A percentile compares a stretch with the other conserved stretches of the same genome.
Conservation (phyloP, 2,113 vertebrate species). For the Cinclus mexicanus region DNA sequence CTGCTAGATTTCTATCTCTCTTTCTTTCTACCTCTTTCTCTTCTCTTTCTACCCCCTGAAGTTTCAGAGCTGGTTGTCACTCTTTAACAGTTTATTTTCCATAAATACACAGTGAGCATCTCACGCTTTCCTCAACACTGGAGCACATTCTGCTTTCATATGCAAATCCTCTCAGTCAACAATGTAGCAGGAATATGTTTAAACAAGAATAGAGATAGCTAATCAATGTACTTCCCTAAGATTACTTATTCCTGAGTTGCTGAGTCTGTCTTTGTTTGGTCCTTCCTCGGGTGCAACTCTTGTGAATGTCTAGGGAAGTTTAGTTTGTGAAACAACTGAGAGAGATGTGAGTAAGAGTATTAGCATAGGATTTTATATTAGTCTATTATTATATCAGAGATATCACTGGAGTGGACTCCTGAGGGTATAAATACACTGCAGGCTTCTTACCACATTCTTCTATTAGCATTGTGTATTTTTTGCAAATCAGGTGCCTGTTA, state of each 20-base stretch:
- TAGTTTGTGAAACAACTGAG: background rate
- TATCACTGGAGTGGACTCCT: background rate
- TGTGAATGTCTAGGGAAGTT: background rate
- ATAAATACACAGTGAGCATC: conserved; percentile 27
- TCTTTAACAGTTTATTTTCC: conserved; percentile 61
- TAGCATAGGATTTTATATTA: background rate
- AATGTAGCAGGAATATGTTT: conserved; percentile 45
- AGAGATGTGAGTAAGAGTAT: background rate
- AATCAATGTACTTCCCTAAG: conserved; percentile 47
- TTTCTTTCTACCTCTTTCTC: background rate
- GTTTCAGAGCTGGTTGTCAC: conserved; percentile 42
- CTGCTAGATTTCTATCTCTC: conserved; percentile 17
- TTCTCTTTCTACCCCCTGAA: background rate
- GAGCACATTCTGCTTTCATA: conserved; percentile 41
- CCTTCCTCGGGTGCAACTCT: background rate
- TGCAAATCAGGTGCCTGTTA: background rate
- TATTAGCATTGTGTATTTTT: background rate
- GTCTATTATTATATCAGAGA: background rate
- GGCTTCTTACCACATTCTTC: background rate
- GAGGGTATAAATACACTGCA: background rate
- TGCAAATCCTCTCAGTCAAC: conserved; percentile 58
- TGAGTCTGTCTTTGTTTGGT: conserved; percentile 46
- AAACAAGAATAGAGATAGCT: conserved; percentile 48
- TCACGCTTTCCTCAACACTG: background rate
- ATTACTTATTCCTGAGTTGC: conserved; percentile 1